A percentile compares a stretch with the other conserved stretches of the same genome.
Evolutionary conservation across 2,113 vertebrate species (phyloP).

Genomic region (Hydropotes inermis): DNA sequence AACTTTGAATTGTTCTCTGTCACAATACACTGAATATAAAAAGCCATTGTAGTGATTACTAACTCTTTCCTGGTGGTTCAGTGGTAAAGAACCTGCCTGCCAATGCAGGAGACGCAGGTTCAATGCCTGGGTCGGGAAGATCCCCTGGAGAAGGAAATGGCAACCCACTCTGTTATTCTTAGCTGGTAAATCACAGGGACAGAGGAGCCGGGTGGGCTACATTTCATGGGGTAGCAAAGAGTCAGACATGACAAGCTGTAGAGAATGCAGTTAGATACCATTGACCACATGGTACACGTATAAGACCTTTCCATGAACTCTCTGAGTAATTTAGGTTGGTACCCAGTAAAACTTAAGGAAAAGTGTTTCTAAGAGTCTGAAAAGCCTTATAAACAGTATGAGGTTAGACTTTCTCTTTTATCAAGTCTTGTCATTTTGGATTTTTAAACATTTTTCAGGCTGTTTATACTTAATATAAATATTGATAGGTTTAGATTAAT

Average conservation of each 20-base stretch:
- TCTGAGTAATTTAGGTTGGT: neutral
- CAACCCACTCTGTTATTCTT: neutral
- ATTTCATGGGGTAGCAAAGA: neutral
- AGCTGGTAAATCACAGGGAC: neutral
- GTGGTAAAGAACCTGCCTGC: neutral
- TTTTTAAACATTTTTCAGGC: neutral
- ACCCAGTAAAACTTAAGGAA: neutral
- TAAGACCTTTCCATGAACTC: neutral
- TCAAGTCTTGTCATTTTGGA: neutral
- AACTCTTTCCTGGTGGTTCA: neutral
- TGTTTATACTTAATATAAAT: neutral
- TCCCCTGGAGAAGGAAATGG: neutral
- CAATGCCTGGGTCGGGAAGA: neutral
- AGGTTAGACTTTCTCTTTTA: neutral
- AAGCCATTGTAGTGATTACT: neutral
- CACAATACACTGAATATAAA: neutral
- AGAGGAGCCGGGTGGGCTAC: neutral
- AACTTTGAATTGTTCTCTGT: neutral
- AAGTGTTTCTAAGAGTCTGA: neutral
- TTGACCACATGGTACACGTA: rapidly evolving
- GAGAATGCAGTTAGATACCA: neutral
- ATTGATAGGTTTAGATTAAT: neutral
- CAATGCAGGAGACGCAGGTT: neutral
- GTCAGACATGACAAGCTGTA: neutral
- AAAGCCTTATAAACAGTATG: neutral